These are phyloP conservation scores for Lepus oiostolus DNA, from an alignment of 2,797 vertebrate genomes.

Conservation along the genomic window DNA sequence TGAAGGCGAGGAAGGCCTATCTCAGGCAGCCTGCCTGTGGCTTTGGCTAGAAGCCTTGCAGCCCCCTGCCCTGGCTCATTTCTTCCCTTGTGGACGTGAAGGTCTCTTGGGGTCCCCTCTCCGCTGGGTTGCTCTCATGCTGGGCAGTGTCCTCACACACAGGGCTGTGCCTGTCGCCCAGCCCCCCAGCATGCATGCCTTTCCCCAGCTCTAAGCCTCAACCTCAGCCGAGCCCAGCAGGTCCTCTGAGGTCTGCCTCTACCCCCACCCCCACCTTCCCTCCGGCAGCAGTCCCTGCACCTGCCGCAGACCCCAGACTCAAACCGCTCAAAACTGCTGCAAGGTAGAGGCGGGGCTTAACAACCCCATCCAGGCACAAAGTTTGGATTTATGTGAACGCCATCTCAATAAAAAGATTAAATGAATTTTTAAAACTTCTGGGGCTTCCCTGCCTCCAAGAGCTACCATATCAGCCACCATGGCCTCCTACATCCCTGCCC, in stretches of 20 bases:
- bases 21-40: no score
- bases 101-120: not conserved
- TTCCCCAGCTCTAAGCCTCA: not conserved
- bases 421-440: not conserved
- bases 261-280: not conserved
- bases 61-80: not conserved
- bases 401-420: not conserved
- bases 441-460: not conserved
- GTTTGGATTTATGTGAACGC: not conserved
- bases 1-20: not conserved
- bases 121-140: no score
- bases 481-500: not conserved
- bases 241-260: not conserved
- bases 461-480: not conserved
- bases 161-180: rapidly evolving
- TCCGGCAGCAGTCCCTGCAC: not conserved
- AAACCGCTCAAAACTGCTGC: no score
- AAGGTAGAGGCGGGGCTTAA: not conserved
- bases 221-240: not conserved
- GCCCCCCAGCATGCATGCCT: not conserved
- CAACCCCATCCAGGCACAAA: not conserved
- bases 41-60: not conserved
- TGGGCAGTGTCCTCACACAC: not conserved
- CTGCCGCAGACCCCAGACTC: not conserved
- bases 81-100: not conserved